Evolutionary conservation across 1,140 invertebrate genomes (phyloP).

Genomic region (Papilio machaon): DNA sequence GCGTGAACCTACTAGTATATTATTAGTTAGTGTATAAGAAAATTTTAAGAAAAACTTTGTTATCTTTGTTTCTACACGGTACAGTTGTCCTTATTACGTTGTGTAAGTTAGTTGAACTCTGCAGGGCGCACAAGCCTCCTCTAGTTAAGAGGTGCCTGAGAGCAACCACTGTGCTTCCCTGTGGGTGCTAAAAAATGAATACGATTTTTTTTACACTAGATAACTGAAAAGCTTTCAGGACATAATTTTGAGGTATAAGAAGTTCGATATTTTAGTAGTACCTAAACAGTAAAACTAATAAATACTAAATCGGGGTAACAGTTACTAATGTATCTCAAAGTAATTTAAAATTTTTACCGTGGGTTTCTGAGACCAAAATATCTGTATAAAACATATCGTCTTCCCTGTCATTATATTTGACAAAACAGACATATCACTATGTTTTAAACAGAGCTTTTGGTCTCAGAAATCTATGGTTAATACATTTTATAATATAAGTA

Average conservation of each 20-base stretch:
- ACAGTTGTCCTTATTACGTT: constrained; percentile 8
- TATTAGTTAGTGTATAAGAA: not conserved
- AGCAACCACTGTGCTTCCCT: constrained; percentile 1
- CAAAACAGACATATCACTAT: too few species aligned
- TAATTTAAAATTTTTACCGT: not conserved
- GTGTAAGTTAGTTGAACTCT: constrained; percentile 15
- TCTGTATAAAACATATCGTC: too few species aligned
- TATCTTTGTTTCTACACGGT: not conserved
- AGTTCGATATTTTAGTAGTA: too few species aligned
- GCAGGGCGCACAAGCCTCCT: constrained; percentile 20
- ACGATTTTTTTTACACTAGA: not conserved
- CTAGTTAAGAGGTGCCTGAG: constrained; percentile 10
- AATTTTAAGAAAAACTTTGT: not conserved
- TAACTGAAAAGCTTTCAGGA: not conserved
- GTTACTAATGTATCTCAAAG: not conserved
- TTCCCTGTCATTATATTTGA: too few species aligned
- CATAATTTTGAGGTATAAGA: not conserved
- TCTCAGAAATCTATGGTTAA: too few species aligned
- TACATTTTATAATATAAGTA: not conserved
- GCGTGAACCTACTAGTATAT: too few species aligned
- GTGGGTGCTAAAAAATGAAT: constrained; percentile 1
- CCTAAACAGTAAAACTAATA: too few species aligned
- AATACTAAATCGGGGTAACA: too few species aligned
- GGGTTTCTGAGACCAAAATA: too few species aligned
- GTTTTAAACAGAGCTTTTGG: too few species aligned